A percentile compares a stretch with the other conserved stretches of the same genome.
Conservation (phyloP, 2,888 invertebrate species). For the Mamestra brassicae region DNA sequence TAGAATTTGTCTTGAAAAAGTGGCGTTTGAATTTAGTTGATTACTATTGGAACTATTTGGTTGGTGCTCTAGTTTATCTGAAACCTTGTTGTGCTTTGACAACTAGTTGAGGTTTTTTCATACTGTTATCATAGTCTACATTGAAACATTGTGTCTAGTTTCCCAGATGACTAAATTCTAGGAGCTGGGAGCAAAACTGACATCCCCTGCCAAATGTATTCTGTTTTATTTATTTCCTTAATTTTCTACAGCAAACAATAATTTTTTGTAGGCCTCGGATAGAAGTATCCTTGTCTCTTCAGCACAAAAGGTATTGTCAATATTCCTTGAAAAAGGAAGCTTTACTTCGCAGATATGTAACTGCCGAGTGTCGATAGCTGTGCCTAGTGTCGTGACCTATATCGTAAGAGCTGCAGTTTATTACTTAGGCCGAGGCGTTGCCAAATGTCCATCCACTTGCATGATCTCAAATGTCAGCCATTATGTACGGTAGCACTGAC, state of each 20-base stretch:
- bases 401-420: conserved; percentile 7
- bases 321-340: not conserved
- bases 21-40: not conserved
- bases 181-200: too few relatives aligned
- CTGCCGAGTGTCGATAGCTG: not conserved
- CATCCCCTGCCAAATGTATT: not conserved
- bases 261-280: not conserved
- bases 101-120: not conserved
- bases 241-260: not conserved
- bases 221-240: too few relatives aligned
- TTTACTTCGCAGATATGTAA: not conserved
- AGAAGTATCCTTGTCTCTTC: not conserved
- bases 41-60: not conserved
- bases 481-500: not conserved
- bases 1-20: too few relatives aligned
- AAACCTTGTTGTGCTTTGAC: not conserved
- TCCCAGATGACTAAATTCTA: not conserved
- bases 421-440: not conserved
- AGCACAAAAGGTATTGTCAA: not conserved
- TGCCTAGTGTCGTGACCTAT: not conserved
- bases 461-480: not conserved
- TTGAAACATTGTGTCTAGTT: not conserved
- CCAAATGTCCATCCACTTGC: conserved; percentile 8
- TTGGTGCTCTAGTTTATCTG: not conserved
- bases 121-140: not conserved